Conservation (phyloP, 2,113 vertebrate species). For the Esox niger region DNA sequence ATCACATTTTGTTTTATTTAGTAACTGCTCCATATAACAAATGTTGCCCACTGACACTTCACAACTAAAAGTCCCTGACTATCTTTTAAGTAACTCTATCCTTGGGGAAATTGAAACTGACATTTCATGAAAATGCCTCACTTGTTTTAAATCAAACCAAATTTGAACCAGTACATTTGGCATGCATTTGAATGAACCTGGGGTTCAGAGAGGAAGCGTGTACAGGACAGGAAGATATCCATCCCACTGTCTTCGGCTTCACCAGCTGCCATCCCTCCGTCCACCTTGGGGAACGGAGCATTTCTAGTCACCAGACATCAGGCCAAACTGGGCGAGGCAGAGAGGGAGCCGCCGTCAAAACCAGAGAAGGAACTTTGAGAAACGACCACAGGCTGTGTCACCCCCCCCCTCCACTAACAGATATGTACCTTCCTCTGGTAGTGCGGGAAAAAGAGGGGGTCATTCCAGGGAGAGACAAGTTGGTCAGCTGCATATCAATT, state of each 20-base stretch:
- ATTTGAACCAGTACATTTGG: background rate
- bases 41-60: background rate
- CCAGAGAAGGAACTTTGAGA: background rate
- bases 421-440: background rate
- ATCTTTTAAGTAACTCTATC: no score
- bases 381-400: background rate
- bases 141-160: background rate
- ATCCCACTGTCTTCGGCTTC: background rate
- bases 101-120: background rate
- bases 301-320: background rate
- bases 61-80: background rate
- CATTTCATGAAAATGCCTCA: background rate
- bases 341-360: background rate
- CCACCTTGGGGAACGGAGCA: background rate
- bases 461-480: background rate
- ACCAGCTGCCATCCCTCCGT: background rate
- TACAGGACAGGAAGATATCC: background rate
- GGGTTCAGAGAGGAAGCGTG: background rate
- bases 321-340: background rate
- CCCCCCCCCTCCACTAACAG: background rate
- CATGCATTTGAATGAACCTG: background rate
- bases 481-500: constrained; percentile 8
- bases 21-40: background rate
- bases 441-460: background rate
- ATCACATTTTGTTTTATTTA: background rate